phyloP scores from a whole-genome alignment of 2,113 vertebrate genomes.

The Cervus canadensis region DNA sequence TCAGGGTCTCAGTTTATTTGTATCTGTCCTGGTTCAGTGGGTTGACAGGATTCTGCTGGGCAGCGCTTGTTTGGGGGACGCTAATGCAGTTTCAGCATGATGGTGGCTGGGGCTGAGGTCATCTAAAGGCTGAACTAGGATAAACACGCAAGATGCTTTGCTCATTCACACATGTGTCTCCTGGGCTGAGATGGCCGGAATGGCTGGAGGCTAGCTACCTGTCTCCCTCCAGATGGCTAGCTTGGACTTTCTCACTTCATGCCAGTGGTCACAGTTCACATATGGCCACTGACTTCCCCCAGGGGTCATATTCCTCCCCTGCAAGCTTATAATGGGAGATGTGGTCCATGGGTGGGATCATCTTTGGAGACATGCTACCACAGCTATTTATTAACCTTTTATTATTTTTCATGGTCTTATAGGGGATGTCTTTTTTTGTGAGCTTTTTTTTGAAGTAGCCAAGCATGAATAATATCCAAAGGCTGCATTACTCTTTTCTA shows the following conservation, averaged over 20 bases:
- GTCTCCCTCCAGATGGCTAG: not conserved
- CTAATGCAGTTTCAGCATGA: not conserved
- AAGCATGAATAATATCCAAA: not conserved
- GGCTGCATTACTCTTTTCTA: not conserved
- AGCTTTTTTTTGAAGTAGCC: not conserved
- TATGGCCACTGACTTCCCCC: not conserved
- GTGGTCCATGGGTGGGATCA: not conserved
- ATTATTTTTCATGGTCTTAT: not conserved
- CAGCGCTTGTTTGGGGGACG: not conserved
- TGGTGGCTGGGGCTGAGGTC: not conserved
- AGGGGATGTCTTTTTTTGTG: not conserved
- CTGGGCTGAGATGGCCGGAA: not conserved
- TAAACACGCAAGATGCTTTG: not conserved
- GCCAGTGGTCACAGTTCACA: not conserved
- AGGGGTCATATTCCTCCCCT: not conserved
- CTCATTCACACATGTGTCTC: not conserved
- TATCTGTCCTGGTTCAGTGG: not conserved
- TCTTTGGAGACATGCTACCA: not conserved
- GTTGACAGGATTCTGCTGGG: not conserved
- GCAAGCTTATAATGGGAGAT: not conserved
- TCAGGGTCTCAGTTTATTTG: conserved; percentile 21
- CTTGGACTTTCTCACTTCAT: not conserved
- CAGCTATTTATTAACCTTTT: not conserved
- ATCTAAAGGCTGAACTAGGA: not conserved
- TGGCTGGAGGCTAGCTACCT: not conserved